Base-by-base conservation (phyloP, 2,113 vertebrate species). In the Cebus imitator region DNA sequence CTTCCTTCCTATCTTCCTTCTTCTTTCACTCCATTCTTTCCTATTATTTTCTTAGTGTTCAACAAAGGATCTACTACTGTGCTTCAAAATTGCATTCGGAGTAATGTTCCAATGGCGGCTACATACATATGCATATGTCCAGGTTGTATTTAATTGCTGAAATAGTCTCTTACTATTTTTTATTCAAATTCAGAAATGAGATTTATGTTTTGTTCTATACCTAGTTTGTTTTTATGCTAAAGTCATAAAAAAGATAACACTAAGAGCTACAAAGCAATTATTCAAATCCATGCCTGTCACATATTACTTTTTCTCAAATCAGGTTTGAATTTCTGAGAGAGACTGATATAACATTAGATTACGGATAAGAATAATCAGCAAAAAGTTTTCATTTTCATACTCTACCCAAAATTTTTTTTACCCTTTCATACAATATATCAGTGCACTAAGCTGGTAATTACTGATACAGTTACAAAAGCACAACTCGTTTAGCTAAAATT, bases 281-380 rank as follows among this genome's bases (percentile, higher is more conserved):
- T 97, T 98, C 98, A 99, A 98, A 98, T 98, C 87, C 58, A 96
- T 87, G 88, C 94, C 97, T 98, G 91, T 98, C 98, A 98, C 97
- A 98, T 96, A 98, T 97, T 98, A 98, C 97, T 98, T 98, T 99
- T 98, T 98, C 98, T 98, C 98, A 98, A 98, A 98, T 98, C 94
- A 97, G 96, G 96, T 98, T 98, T 98, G 97, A 98, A 97, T 98
- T 98, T 98, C 93, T 97, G 97, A 98, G 93, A 98, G 90, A 98
- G 96, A 98, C 96, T 97, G 95, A 98, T 96, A 97, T 97, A 98
- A 95, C 97, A 98, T 86, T 94, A 96, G 87, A 97, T 96, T 95
- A 97, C 90, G 81, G 61, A 73, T 92, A 95, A 97, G 50, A 95
- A 94, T 96, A 98, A 98, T 98, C 89, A 98, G 95, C 82, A 72